Percentiles rank a stretch among this genome's conserved stretches.
Conservation (phyloP, 2,113 vertebrate genomes). For the Pomatorhinus ruficollis region DNA sequence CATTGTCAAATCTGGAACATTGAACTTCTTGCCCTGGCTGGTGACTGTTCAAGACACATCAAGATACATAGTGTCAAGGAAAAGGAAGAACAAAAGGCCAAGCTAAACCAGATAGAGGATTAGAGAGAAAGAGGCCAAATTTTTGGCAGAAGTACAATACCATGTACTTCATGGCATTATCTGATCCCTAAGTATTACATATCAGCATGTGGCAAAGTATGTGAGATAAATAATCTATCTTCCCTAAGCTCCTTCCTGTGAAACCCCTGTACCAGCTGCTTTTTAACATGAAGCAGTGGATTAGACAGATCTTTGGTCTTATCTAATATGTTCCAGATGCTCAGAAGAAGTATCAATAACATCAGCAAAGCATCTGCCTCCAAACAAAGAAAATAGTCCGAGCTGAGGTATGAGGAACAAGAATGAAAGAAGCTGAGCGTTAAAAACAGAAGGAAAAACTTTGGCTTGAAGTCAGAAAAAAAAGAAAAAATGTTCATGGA, state of each 20-base stretch:
- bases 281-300: slow-evolving; percentile 44
- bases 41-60: not conserved
- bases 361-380: slow-evolving; percentile 33
- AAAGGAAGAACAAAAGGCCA: slow-evolving; percentile 37
- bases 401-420: not conserved
- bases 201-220: slow-evolving; percentile 60
- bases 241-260: slow-evolving; percentile 28
- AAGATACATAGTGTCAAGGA: not conserved
- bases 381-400: not conserved
- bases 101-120: slow-evolving; percentile 33
- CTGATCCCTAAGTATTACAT: slow-evolving; percentile 47
- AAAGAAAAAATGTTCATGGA: not conserved
- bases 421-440: not conserved
- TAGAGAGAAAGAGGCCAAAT: slow-evolving; percentile 31
- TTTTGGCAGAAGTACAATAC: slow-evolving; percentile 48
- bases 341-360: slow-evolving; percentile 44
- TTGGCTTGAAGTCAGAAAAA: not conserved
- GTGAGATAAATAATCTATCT: slow-evolving; percentile 52
- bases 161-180: slow-evolving; percentile 31
- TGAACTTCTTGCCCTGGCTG: not conserved
- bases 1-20: slow-evolving; percentile 10
- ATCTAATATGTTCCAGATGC: slow-evolving; percentile 42
- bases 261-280: slow-evolving; percentile 57
- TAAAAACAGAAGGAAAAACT: not conserved
- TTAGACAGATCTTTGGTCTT: slow-evolving; percentile 48